Evolutionary conservation across 2,888 invertebrate species (phyloP).

Genomic region (Drosophila mimetica): DNA sequence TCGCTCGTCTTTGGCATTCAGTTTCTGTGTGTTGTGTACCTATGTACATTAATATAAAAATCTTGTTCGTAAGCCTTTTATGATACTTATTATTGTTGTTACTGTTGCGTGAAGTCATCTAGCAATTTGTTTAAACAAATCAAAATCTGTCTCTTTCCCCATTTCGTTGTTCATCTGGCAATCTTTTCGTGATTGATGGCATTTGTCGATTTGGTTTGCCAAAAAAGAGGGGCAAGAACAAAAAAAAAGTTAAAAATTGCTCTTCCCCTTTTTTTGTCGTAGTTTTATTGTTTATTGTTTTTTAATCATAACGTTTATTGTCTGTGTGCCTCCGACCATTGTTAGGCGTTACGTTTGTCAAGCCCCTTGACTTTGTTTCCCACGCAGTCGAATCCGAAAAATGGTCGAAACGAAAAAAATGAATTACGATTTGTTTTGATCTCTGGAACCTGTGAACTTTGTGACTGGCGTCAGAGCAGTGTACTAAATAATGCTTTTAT

Average conservation of each 20-base stretch:
- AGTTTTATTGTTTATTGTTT: constrained; percentile 69
- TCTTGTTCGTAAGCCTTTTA: constrained; percentile 52
- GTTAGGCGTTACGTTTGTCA: constrained; percentile 34
- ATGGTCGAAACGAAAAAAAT: constrained; percentile 12
- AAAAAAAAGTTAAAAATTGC: constrained; percentile 25
- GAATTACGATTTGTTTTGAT: constrained; percentile 31
- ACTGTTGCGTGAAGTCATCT: constrained; percentile 70
- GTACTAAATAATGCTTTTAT: background rate
- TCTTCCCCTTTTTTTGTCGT: constrained; percentile 43
- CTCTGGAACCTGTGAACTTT: constrained; percentile 49
- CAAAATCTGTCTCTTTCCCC: constrained; percentile 51
- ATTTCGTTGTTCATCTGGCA: background rate
- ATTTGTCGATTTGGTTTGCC: constrained; percentile 42
- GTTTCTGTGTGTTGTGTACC: constrained; percentile 27
- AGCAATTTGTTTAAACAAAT: constrained; percentile 66
- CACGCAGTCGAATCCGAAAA: constrained; percentile 60
- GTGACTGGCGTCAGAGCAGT: constrained; percentile 38
- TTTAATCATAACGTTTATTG: constrained; percentile 76
- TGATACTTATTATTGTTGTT: constrained; percentile 35
- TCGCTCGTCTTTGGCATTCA: constrained; percentile 43
- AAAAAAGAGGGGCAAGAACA: constrained; percentile 34
- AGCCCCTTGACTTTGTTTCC: constrained; percentile 60
- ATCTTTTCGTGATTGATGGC: constrained; percentile 66
- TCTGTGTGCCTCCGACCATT: constrained; percentile 58
- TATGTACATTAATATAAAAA: constrained; percentile 58